Evolutionary conservation across 2,888 invertebrate genomes (phyloP).

Genomic region (Mimas tiliae): DNA sequence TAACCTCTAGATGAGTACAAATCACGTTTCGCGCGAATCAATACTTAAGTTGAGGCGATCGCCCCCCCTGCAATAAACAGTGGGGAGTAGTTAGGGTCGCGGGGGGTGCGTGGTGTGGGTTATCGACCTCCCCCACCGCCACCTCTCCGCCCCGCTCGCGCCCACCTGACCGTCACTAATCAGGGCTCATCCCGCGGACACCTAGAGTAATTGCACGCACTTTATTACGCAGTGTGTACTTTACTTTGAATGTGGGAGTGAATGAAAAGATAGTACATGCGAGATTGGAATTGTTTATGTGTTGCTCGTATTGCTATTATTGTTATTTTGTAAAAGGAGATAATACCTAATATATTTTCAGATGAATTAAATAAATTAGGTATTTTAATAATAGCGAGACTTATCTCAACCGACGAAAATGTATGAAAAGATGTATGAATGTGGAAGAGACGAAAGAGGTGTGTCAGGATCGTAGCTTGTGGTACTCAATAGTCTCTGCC

Average conservation of each 20-base stretch:
- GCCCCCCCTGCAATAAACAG: constrained; percentile 80
- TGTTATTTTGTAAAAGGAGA: not conserved
- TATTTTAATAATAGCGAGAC: too few relatives aligned
- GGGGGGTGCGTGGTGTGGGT: constrained; percentile 56
- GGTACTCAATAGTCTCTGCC: too few relatives aligned
- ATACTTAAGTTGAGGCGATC: constrained; percentile 85
- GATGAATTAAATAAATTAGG: too few relatives aligned
- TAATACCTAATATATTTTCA: too few relatives aligned
- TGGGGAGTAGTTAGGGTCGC: constrained; percentile 70
- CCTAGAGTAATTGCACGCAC: constrained; percentile 76
- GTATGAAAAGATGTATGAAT: too few relatives aligned
- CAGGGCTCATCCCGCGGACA: constrained; percentile 83
- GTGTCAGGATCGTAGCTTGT: too few relatives aligned
- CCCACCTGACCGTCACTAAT: constrained; percentile 84
- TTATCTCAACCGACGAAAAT: too few relatives aligned
- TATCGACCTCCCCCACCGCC: constrained; percentile 53
- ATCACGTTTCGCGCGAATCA: constrained; percentile 85
- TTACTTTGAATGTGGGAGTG: constrained; percentile 35
- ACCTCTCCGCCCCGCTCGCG: constrained; percentile 45
- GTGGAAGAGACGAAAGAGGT: too few relatives aligned
- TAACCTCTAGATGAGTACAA: constrained; percentile 83
- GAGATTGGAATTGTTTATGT: not conserved
- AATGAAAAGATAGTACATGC: constrained; percentile 28
- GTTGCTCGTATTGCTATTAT: not conserved
- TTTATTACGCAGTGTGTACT: constrained; percentile 57